phyloP scores from a whole-genome alignment of 2,113 vertebrate genomes.

The Acrocephalus arundinaceus region DNA sequence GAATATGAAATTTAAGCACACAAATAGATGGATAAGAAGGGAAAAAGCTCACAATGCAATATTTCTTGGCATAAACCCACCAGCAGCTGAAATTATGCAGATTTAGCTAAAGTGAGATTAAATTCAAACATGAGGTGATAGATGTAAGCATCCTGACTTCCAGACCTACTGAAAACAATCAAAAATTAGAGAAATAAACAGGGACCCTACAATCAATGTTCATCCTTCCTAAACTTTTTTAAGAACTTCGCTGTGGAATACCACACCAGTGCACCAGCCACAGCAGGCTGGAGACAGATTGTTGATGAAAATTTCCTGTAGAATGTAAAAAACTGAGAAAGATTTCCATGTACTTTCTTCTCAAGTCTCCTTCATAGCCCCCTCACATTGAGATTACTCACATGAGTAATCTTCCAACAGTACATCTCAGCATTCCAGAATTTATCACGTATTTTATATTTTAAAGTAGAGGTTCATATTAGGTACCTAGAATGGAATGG shows the following conservation, averaged over 20 bases:
- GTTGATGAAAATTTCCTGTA: background rate
- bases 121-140: background rate
- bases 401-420: background rate
- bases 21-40: background rate
- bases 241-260: background rate
- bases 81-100: constrained; percentile 7
- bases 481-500: background rate
- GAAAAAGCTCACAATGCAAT: constrained; percentile 1
- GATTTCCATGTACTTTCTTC: background rate
- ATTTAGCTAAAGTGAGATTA: constrained; percentile 22
- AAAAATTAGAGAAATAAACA: constrained; percentile 13
- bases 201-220: background rate
- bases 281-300: background rate
- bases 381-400: too few relatives aligned
- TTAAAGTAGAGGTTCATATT: background rate
- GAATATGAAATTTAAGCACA: constrained; percentile 16
- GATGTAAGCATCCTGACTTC: constrained; percentile 18
- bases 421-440: background rate
- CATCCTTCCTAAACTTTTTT: background rate
- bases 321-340: background rate
- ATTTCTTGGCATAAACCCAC: constrained; percentile 45
- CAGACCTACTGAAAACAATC: background rate
- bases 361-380: background rate
- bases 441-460: background rate
- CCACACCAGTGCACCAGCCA: accelerated